These are phyloP conservation scores for pig (Sus scrofa) DNA, from an alignment of 2,113 vertebrate species.

Conservation along the genomic window DNA sequence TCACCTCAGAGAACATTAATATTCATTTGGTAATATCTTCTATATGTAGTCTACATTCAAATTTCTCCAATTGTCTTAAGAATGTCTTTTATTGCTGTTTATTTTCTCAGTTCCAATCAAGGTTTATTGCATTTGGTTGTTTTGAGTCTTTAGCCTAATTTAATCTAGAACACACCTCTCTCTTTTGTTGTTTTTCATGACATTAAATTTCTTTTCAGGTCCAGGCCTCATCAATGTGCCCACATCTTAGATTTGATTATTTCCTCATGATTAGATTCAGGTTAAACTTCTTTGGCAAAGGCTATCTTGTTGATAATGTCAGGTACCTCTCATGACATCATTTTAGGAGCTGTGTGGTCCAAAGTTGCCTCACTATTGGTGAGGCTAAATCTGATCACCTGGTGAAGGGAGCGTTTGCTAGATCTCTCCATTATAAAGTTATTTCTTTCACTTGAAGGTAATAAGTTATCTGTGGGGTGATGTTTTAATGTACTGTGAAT, in stretches of 20 bases:
- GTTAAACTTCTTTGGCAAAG: constrained; percentile 40
- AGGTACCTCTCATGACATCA: neutral
- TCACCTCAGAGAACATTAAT: constrained; percentile 26
- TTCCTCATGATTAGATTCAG: constrained; percentile 58
- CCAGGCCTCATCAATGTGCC: neutral
- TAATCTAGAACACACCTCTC: constrained; percentile 35
- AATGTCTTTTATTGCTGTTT: constrained; percentile 53
- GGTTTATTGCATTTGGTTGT: constrained; percentile 50
- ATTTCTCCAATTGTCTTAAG: constrained; percentile 41
- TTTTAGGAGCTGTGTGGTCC: neutral
- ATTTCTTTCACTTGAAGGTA: constrained; percentile 9
- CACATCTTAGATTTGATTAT: constrained; percentile 12
- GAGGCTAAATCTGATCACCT: constrained; percentile 45
- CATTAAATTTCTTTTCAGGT: constrained; percentile 57
- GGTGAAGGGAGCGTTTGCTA: neutral
- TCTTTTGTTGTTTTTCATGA: neutral
- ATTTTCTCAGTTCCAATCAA: constrained; percentile 35
- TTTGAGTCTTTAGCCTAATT: constrained; percentile 49
- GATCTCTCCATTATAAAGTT: constrained; percentile 20
- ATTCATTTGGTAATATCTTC: constrained; percentile 34
- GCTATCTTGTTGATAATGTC: neutral
- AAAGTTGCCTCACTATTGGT: neutral
- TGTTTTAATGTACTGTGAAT: neutral
- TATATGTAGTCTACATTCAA: constrained; percentile 6
- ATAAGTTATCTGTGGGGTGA: constrained; percentile 4